Evolutionary conservation across 2,888 invertebrate species (phyloP).

Genomic region (Parnassius apollo): DNA sequence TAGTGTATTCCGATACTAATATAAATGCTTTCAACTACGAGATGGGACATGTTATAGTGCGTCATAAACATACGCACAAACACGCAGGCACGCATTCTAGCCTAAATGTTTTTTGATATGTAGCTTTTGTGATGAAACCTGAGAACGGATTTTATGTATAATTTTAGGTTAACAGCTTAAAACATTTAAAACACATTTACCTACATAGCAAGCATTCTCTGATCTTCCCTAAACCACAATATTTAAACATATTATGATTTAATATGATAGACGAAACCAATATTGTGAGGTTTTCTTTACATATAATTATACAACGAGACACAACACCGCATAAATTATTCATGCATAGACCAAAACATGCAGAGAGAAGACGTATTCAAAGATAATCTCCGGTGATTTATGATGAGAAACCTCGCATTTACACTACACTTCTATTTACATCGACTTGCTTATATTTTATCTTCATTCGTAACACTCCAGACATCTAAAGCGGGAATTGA

Average conservation of each 20-base stretch:
- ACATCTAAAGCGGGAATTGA: constrained; percentile 33
- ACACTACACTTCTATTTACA: constrained; percentile 55
- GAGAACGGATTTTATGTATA: too few species aligned
- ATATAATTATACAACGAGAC: constrained; percentile 26
- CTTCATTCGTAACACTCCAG: constrained; percentile 30
- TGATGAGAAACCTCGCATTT: constrained; percentile 65
- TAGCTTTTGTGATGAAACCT: too few species aligned
- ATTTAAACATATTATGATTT: background rate
- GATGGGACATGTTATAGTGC: too few species aligned
- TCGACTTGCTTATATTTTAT: constrained; percentile 38
- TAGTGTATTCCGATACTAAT: too few species aligned
- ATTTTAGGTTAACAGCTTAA: too few species aligned
- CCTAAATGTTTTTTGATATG: too few species aligned
- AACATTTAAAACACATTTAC: too few species aligned
- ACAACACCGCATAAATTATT: constrained; percentile 59
- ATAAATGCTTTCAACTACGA: too few species aligned
- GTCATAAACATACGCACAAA: too few species aligned
- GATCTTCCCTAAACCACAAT: too few species aligned
- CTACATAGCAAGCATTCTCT: too few species aligned
- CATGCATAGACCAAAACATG: constrained; percentile 63
- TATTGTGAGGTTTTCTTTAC: background rate
- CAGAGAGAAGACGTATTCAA: constrained; percentile 55
- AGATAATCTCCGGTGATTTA: constrained; percentile 77
- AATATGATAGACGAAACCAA: background rate
- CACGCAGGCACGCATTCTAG: too few species aligned